Evolutionary conservation across 2,888 invertebrate species (phyloP), one percentile per base, ranked within the genome.

Genomic region (Stenolophus ochropezus): DNA sequence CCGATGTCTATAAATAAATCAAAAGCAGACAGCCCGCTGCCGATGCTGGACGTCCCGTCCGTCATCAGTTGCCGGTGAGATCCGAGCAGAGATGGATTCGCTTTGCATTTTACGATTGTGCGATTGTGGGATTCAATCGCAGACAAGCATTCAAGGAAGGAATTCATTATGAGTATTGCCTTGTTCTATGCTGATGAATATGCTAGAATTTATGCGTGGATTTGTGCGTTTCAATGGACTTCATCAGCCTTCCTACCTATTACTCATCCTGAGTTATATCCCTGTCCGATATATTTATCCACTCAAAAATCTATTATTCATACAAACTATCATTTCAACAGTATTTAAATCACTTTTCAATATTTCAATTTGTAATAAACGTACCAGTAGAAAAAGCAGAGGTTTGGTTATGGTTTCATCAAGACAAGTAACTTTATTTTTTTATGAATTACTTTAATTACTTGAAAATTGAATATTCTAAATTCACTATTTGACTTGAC

Each of bases 1-100:
- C 27, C 61, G n/a, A 49, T 77, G 77, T 77, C 65, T 77, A 65
- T 77, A 77, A 77, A 77, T 77, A 77, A 77, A 77, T 77, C 77
- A 77, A 61, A 61, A 42, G 61, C 61, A 61, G 51, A 77, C 61
- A 47, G 14, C 25, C 25, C 27, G 56, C 56, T 25, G 33, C 53
- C 21, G 11, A n/a, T n/a, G 33, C 33, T 42, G 73, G 18, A 69
- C 33, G 65, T 69, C 27, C 65, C 33, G 65, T 69, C 27, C 65
- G 33, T 69, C 65, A 69, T 27, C 65, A 18, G 33, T 11, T 42
- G 33, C 33, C 33, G 33, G 33, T 42, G 33, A 6, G 33, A 42
- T n/a, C n/a, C n/a, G 65, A 65, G 16, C 14, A 27, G 65, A 65
- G 65, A 65, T 65, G 65, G 65, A 69, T 69, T 69, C 18, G 27